Percentiles rank a stretch among this genome's conserved stretches.
Evolutionary conservation across 2,888 invertebrate genomes (phyloP).

Genomic region (Ashinkailepas kermadecensis): DNA sequence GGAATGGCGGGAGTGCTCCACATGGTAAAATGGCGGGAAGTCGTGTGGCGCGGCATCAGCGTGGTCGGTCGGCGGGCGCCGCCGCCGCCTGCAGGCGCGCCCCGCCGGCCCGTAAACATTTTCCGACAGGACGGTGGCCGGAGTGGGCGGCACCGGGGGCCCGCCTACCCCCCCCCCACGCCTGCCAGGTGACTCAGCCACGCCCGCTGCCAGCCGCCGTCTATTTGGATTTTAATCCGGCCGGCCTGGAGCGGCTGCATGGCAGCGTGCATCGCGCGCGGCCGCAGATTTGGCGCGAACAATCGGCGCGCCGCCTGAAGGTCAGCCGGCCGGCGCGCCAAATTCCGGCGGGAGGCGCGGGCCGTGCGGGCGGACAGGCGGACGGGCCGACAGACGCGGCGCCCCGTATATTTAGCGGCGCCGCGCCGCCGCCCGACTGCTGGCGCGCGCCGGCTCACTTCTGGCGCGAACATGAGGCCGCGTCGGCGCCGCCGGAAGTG

Average conservation of each 20-base stretch:
- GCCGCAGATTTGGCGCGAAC: slow-evolving; percentile 1
- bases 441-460: neutral
- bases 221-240: slow-evolving; percentile 14
- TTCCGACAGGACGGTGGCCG: too few species aligned
- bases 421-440: neutral
- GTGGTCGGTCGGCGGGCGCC: neutral
- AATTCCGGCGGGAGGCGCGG: neutral
- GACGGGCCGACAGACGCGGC: too few species aligned
- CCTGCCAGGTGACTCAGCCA: neutral
- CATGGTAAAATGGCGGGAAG: too few species aligned
- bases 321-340: neutral
- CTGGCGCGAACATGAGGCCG: too few species aligned
- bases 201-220: neutral
- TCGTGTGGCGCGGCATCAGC: neutral
- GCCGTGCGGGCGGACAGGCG: neutral
- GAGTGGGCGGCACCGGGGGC: too few species aligned
- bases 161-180: neutral
- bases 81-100: neutral
- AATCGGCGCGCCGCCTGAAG: neutral
- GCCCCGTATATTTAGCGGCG: neutral
- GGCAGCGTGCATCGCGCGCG: neutral
- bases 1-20: too few species aligned
- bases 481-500: neutral
- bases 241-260: neutral
- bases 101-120: neutral